Evolutionary conservation across 2,888 invertebrate species (phyloP), one percentile per base, ranked within the genome.

Genomic region (Homarus gammarus): DNA sequence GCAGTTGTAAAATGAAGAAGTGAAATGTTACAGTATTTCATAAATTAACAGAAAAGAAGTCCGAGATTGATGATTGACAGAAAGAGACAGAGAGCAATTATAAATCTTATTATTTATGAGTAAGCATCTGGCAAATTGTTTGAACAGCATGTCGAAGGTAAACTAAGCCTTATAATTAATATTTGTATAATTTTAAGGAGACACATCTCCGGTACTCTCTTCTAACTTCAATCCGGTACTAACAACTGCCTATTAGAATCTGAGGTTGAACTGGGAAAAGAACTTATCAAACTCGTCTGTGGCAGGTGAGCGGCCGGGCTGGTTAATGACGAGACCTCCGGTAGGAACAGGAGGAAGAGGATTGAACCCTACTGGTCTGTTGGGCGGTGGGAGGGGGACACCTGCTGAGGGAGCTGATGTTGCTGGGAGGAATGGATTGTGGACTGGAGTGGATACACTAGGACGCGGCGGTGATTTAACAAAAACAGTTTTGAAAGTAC

Each of bases 281-380:
- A 91, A 91, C 36, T 77, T 82, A 56, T 91, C 88, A 36, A 91
- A 91, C 79, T 91, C 91, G 33, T 79, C 75, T 2, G 84, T 77
- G 36, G 85, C 64, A 22, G 77, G 51, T 12, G 84, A 56, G 31
- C 84, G 77, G 18, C 78, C 84, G 12, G 68, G 75, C 12, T 68
- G 31, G 78, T 72, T 88, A 49, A 88, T 88, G 49, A 78, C 68
- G n/a, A 88, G 83, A 22, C 77, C 72, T 1, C 88, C 83, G 27
- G 88, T 88, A n/a, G 91, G 91, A 18, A 88, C 75, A 22, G 75
- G 85, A 1, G 90, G 87, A 5, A 90, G 78, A 12, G 90, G 90
- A 44, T 83, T 90, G 31, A 68, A 75, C n/a, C 77, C 68, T 22
- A 27, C 12, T 78, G 51, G 38, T 22, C 38, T 36, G 1, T n/a